Conservation (phyloP, 2,888 invertebrate genomes). For the Gerris lacustris region DNA sequence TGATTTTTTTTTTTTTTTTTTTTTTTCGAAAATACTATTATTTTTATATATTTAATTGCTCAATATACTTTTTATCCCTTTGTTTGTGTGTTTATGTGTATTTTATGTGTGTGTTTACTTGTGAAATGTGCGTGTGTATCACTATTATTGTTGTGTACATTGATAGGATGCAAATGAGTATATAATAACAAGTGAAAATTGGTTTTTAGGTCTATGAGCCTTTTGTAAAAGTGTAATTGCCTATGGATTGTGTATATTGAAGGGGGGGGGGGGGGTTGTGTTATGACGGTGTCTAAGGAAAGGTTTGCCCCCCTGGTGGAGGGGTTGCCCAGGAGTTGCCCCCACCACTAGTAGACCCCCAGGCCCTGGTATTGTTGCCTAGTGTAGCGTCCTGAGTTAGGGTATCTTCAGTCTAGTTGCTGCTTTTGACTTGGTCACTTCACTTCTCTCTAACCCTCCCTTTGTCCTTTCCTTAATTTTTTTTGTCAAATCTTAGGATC, state of each 20-base stretch:
- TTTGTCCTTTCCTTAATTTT: background rate
- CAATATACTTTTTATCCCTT: too few species aligned
- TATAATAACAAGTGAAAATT: too few species aligned
- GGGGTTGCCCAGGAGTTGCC: slow-evolving; percentile 37
- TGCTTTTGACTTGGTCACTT: background rate
- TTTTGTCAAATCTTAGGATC: slow-evolving; percentile 22
- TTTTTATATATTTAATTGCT: too few species aligned
- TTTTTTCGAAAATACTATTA: too few species aligned
- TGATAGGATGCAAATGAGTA: too few species aligned
- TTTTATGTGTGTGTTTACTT: too few species aligned
- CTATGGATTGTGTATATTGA: background rate
- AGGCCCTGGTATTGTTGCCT: too few species aligned
- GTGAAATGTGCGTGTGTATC: too few species aligned
- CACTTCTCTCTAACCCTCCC: background rate
- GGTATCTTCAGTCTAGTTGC: background rate
- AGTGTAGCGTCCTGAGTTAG: slow-evolving; percentile 20
- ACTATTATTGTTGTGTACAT: too few species aligned
- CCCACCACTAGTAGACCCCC: slow-evolving; percentile 38
- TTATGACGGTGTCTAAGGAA: background rate
- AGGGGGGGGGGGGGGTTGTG: background rate
- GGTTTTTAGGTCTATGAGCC: too few species aligned
- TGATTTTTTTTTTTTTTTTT: too few species aligned
- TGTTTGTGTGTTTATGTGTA: too few species aligned
- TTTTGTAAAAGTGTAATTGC: background rate
- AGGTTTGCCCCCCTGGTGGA: slow-evolving; percentile 13